Conservation (phyloP, 2,797 vertebrate species). For the Anableps anableps region DNA sequence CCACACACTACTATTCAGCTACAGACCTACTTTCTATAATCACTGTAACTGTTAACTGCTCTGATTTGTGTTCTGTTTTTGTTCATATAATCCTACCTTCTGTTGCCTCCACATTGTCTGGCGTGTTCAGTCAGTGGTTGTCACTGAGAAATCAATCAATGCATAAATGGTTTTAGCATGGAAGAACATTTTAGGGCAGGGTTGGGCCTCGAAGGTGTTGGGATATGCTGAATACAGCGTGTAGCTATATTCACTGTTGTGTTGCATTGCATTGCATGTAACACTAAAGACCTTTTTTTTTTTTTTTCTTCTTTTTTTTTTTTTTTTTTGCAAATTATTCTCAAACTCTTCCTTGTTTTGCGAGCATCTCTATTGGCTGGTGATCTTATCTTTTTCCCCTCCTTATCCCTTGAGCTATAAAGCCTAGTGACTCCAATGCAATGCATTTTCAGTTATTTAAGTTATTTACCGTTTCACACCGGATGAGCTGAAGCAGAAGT, state of each 20-base stretch:
- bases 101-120: background rate
- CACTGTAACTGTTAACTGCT: background rate
- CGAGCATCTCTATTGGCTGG: constrained; percentile 35
- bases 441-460: constrained; percentile 6
- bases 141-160: background rate
- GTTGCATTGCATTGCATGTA: background rate
- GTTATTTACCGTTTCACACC: constrained; percentile 10
- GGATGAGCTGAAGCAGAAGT: constrained; percentile 2
- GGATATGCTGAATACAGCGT: background rate
- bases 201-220: background rate
- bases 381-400: constrained; percentile 7
- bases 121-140: background rate
- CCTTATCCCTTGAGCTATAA: constrained; percentile 8
- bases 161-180: background rate
- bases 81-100: background rate
- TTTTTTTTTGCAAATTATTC: constrained; percentile 4
- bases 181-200: background rate
- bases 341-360: constrained; percentile 8
- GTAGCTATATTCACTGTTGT: background rate
- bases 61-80: background rate
- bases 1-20: background rate
- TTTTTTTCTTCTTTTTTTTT: background rate
- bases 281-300: background rate
- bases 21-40: background rate
- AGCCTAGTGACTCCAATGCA: constrained; percentile 5